Percentiles rank a stretch among this genome's conserved stretches.
Evolutionary conservation across 37 sponge, comb jelly and placozoan species (phyloP).

Genomic region (Agelas oroides): DNA sequence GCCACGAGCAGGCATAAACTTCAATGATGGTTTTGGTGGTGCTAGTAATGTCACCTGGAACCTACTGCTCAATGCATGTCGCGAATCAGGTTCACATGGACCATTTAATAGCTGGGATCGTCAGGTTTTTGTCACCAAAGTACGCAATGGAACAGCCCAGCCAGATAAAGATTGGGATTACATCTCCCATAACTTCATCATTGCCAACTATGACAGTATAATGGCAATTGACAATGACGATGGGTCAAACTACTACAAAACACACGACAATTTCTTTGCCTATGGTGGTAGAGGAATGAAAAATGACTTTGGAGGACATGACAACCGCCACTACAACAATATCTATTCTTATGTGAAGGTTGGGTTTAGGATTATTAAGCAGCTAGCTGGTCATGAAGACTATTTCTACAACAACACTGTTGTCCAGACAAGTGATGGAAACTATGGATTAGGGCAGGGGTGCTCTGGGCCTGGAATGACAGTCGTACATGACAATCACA

Average conservation of each 20-base stretch:
- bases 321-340: conserved; percentile 62
- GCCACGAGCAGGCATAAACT: conserved; percentile 84
- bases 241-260: conserved; percentile 72
- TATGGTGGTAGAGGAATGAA: conserved; percentile 70
- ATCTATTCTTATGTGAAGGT: conserved; percentile 52
- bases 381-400: conserved; percentile 67
- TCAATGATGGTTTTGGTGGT: conserved; percentile 89
- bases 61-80: conserved; percentile 72
- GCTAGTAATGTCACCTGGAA: conserved; percentile 53
- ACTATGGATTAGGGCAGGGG: conserved; percentile 41
- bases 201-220: conserved; percentile 62
- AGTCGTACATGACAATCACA: conserved; percentile 59
- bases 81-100: conserved; percentile 82
- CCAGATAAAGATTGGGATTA: conserved; percentile 32
- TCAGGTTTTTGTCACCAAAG: conserved; percentile 58
- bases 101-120: conserved; percentile 85
- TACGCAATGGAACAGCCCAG: conserved; percentile 41
- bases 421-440: conserved; percentile 49
- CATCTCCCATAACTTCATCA: conserved; percentile 66
- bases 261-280: conserved; percentile 67
- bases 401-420: conserved; percentile 68
- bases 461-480: conserved; percentile 61
- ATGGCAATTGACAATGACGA: conserved; percentile 82
- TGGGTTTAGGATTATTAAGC: conserved; percentile 50
- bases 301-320: conserved; percentile 71